These are phyloP conservation scores for Pocillopora verrucosa DNA, from an alignment of 64 coral and sea anemone genomes.

Conservation along the genomic window DNA sequence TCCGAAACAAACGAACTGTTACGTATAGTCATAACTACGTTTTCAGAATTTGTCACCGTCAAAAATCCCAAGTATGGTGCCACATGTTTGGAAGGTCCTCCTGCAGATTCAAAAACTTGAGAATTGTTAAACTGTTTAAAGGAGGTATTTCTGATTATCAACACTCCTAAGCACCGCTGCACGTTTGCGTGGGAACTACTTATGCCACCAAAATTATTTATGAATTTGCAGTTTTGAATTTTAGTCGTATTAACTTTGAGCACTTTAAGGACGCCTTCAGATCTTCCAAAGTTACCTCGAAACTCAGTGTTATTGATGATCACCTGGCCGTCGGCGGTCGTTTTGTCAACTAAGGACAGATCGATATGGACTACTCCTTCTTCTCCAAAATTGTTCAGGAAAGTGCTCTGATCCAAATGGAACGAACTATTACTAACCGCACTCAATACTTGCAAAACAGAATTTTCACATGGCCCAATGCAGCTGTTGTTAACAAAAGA, in stretches of 20 bases:
- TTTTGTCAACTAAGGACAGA: neutral
- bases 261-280: neutral
- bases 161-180: neutral
- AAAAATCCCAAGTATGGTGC: slow-evolving; percentile 8
- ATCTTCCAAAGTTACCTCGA: neutral
- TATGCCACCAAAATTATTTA: slow-evolving; percentile 22
- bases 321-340: neutral
- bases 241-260: neutral
- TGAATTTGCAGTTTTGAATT: slow-evolving; percentile 6
- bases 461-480: no score
- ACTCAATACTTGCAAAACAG: neutral
- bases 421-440: neutral
- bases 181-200: slow-evolving; percentile 15
- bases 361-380: neutral
- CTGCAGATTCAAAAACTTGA: neutral
- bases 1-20: slow-evolving; percentile 21
- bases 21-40: neutral
- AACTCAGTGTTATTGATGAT: neutral
- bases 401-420: neutral
- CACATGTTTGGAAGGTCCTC: neutral
- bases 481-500: slow-evolving; percentile 2
- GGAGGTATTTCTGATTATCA: neutral
- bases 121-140: slow-evolving; percentile 13
- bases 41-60: slow-evolving; percentile 17
- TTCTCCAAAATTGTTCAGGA: neutral